Evolutionary conservation across 92 coral and sea anemone species (phyloP), one percentile per base, ranked within the genome.

Genomic region (Heteractis magnifica): DNA sequence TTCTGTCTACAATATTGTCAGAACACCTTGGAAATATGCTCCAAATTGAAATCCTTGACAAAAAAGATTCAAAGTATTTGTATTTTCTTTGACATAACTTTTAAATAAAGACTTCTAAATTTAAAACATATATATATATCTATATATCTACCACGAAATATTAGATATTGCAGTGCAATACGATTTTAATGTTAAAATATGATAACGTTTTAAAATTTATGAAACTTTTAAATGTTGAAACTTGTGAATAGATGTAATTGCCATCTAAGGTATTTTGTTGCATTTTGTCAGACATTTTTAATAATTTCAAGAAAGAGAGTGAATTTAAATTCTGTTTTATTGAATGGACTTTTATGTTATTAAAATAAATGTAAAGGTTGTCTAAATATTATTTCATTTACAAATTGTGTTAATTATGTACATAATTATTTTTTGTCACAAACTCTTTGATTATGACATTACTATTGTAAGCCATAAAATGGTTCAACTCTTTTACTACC

Each of bases 81-180:
- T 81, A 70, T 81, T 68, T 44, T 34, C 26, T 41, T 48, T 56
- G 52, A 23, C 48, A 70, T 68, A 60, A 79, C 59, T 81, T 70
- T 65, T 74, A 81, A 81, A 81, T 81, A 70, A 78, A 21, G 73
- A 6, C 73, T 68, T 68, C 49, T 68, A 20, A 59, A 62, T 12
- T 48, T 26, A 10, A 81, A 68, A 81, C 73, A 81, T 65, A 44
- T 55, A 56, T 26, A 44, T 79, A 79, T 60, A 80, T 65, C 58
- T 48, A 62, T 80, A 10, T 16, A 81, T 26, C 15, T 6, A 68
- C 48, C 73, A 20, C 23, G 49, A 68, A 68, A 68, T 68, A 68
- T n/a, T 68, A 70, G 84, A 18, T 59, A 81, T 81, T 81, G 84
- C 84, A 49, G 84, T 70, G 84, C 84, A 81, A 81, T 81, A 81